phyloP scores from a whole-genome alignment of 2,888 invertebrate species.

The Spialia ferax region DNA sequence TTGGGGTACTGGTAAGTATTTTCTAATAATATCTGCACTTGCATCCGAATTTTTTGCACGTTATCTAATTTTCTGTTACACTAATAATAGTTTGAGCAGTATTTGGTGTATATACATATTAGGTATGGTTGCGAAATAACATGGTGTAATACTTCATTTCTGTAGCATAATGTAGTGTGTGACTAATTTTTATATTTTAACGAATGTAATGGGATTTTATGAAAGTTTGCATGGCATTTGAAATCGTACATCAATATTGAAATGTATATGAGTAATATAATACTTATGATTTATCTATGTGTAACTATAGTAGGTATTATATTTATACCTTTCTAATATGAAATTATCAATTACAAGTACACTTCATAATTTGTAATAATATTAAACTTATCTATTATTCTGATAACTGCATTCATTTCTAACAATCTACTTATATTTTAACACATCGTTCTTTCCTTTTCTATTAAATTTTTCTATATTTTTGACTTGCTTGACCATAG shows the following conservation, averaged over 20 bases:
- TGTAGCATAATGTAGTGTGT: background rate
- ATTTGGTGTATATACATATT: background rate
- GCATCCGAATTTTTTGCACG: conserved; percentile 18
- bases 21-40: conserved; percentile 30
- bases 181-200: conserved; percentile 1
- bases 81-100: background rate
- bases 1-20: conserved; percentile 31
- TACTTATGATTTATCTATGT: background rate
- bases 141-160: conserved; percentile 3
- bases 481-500: conserved; percentile 1
- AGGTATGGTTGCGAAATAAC: conserved; percentile 26
- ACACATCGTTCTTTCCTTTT: conserved; percentile 27
- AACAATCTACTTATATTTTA: background rate
- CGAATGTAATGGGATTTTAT: background rate
- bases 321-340: background rate
- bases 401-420: conserved; percentile 22
- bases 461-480: conserved; percentile 12
- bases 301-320: background rate
- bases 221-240: background rate
- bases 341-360: too few relatives aligned
- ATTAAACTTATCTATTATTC: background rate
- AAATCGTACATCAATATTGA: background rate
- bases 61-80: conserved; percentile 2
- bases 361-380: too few relatives aligned
- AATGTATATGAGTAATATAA: background rate